Conservation (phyloP, 2,888 invertebrate genomes). For the Oasisia sp. region DNA sequence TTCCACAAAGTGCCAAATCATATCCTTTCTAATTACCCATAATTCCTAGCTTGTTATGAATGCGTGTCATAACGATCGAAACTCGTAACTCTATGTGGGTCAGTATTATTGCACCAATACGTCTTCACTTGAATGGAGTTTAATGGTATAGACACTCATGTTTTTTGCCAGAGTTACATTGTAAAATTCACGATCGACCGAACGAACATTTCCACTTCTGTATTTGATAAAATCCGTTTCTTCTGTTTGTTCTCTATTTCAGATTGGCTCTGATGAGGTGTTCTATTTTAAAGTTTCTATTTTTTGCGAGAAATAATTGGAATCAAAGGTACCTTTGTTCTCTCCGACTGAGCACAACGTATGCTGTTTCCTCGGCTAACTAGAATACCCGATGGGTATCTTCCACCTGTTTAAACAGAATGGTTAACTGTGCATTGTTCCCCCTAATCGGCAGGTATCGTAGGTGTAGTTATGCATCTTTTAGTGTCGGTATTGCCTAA, state of each 20-base stretch:
- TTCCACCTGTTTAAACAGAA: not conserved
- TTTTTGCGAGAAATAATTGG: not conserved
- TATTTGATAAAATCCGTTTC: not conserved
- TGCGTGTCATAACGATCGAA: not conserved
- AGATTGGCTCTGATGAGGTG: not conserved
- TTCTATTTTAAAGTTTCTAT: not conserved
- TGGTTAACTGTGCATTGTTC: not conserved
- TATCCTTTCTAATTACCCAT: not conserved
- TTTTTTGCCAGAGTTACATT: not conserved
- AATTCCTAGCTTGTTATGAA: not conserved
- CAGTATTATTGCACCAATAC: not conserved
- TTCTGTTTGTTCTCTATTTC: not conserved
- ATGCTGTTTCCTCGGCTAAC: not conserved
- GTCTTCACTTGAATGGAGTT: not conserved
- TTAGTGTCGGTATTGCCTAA: not conserved
- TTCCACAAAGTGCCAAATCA: not conserved
- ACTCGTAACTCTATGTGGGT: not conserved
- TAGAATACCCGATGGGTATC: not conserved
- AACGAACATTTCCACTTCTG: not conserved
- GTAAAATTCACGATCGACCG: not conserved
- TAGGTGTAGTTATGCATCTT: not conserved
- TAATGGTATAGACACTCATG: not conserved
- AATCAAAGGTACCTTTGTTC: not conserved
- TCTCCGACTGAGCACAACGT: not conserved
- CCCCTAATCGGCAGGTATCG: not conserved